Evolutionary conservation across 2,113 vertebrate species (phyloP).

Genomic region (Plotosus lineatus): DNA sequence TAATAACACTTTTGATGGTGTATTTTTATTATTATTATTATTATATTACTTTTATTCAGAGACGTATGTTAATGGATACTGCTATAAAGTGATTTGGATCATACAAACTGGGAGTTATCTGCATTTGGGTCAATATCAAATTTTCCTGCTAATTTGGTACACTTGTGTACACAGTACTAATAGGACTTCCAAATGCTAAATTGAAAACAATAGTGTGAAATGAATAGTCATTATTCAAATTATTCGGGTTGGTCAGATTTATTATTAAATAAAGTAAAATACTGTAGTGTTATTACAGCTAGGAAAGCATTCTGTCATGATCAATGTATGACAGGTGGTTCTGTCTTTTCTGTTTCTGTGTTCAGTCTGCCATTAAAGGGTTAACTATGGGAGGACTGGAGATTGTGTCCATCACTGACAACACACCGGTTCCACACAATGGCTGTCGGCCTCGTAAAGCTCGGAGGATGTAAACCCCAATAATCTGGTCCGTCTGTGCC

Average conservation of each 20-base stretch:
- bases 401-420: conserved; percentile 94
- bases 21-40: too few relatives aligned
- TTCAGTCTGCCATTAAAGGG: conserved; percentile 90
- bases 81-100: background rate
- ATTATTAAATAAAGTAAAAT: background rate
- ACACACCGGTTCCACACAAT: conserved; percentile 92
- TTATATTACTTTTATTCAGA: background rate
- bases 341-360: conserved; percentile 48
- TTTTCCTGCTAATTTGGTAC: background rate
- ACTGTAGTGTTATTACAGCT: background rate
- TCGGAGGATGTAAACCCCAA: conserved; percentile 72
- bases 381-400: conserved; percentile 89
- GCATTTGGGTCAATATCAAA: background rate
- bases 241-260: background rate
- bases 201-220: background rate
- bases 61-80: background rate
- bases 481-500: conserved; percentile 43
- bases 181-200: background rate
- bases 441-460: conserved; percentile 93
- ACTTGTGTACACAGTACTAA: background rate
- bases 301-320: background rate
- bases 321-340: background rate
- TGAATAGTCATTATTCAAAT: background rate
- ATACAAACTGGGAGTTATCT: background rate
- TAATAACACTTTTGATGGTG: background rate